Evolutionary conservation across 2,888 invertebrate species (phyloP).

Genomic region (Blera fallax): DNA sequence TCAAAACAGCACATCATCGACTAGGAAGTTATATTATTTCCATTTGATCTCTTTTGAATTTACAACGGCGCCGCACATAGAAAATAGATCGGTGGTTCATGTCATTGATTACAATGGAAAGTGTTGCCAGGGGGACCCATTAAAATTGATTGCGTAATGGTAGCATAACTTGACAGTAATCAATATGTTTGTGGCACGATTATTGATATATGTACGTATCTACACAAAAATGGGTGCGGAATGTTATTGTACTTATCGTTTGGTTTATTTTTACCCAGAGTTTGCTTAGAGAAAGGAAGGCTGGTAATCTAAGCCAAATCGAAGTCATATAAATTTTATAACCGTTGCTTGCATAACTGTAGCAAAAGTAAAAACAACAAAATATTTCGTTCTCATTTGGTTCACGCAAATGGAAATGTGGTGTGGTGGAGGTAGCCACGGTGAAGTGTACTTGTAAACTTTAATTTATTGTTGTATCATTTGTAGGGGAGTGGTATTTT

Average conservation of each 20-base stretch:
- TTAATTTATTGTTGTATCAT: neutral
- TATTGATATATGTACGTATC: constrained; percentile 5
- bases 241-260: constrained; percentile 19
- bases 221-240: constrained; percentile 42
- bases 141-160: constrained; percentile 37
- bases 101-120: constrained; percentile 21
- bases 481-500: neutral
- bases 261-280: neutral
- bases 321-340: constrained; percentile 10
- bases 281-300: constrained; percentile 7
- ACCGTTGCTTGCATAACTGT: constrained; percentile 23
- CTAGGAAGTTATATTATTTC: neutral
- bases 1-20: neutral
- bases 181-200: constrained; percentile 19
- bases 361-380: constrained; percentile 23
- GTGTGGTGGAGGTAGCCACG: neutral
- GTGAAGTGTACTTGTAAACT: neutral
- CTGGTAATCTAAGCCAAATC: neutral
- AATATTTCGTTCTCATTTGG: neutral
- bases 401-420: neutral
- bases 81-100: neutral
- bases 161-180: neutral
- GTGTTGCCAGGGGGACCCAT: constrained; percentile 10
- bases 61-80: neutral
- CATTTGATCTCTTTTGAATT: neutral